These are phyloP conservation scores for Scaptodrosophila lebanonensis DNA, from an alignment of 1,140 invertebrate genomes.

Conservation along the genomic window DNA sequence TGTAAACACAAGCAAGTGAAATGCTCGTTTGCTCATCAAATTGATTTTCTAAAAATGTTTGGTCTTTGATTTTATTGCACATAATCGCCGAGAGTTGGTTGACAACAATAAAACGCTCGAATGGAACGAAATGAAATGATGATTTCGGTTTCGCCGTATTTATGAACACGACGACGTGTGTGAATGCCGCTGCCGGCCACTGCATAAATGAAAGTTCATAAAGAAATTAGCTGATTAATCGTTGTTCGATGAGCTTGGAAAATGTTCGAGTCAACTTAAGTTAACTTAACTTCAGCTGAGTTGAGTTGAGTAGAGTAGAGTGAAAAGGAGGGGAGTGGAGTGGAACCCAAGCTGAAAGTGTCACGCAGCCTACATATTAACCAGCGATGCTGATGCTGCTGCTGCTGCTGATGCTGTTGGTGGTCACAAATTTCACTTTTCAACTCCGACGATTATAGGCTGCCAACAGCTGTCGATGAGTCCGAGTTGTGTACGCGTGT, in stretches of 20 bases:
- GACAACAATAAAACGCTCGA: constrained; percentile 30
- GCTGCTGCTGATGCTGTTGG: no score
- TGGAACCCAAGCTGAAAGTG: constrained; percentile 46
- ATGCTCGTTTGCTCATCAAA: constrained; percentile 29
- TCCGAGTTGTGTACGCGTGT: not conserved
- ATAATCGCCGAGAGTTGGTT: constrained; percentile 18
- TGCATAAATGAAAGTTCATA: constrained; percentile 75
- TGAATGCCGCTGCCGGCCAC: constrained; percentile 51
- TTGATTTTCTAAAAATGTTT: constrained; percentile 69
- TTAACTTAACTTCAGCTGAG: constrained; percentile 36
- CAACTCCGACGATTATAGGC: constrained; percentile 55
- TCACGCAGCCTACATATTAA: constrained; percentile 71
- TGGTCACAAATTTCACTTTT: constrained; percentile 73
- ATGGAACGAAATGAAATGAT: not conserved
- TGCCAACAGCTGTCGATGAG: constrained; percentile 30
- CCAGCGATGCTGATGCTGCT: constrained; percentile 29
- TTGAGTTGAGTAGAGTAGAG: no score
- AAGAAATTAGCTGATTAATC: constrained; percentile 75
- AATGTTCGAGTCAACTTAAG: constrained; percentile 53
- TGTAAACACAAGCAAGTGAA: constrained; percentile 37
- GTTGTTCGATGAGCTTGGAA: constrained; percentile 73
- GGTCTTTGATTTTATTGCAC: constrained; percentile 50
- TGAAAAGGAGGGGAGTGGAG: no score
- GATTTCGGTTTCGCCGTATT: constrained; percentile 6
- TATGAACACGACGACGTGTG: constrained; percentile 57